Percentiles rank a stretch among this genome's conserved stretches.
Evolutionary conservation across 1,140 invertebrate genomes (phyloP).

Genomic region (Procambarus clarkii): DNA sequence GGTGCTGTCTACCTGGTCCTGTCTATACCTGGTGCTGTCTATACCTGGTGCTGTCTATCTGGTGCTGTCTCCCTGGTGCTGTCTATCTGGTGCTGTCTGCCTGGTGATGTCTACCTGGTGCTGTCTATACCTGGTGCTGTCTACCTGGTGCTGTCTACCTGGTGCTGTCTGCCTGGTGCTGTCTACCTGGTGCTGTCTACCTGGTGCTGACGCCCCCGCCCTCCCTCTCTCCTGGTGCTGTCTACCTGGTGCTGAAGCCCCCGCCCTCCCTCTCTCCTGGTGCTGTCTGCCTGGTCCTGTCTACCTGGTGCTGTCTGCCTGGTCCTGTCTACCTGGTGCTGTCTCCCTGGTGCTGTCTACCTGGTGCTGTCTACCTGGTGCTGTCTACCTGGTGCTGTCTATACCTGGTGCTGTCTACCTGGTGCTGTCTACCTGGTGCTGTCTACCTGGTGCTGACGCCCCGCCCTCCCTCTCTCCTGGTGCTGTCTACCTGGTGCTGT

Average conservation of each 20-base stretch:
- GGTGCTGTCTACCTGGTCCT: not conserved
- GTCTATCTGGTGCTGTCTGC: not conserved
- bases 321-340: not conserved
- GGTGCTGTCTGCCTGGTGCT: not conserved
- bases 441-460: too few species aligned
- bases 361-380: not conserved
- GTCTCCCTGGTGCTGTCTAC: not conserved
- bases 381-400: too few species aligned
- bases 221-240: not conserved
- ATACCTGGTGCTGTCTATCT: not conserved
- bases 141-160: not conserved
- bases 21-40: too few species aligned
- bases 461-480: too few species aligned
- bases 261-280: not conserved
- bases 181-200: too few species aligned
- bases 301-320: not conserved
- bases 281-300: not conserved
- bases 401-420: not conserved
- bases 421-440: not conserved
- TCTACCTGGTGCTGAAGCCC: not conserved
- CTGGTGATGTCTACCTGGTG: not conserved
- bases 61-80: not conserved
- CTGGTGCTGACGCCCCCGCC: not conserved
- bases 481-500: not conserved
- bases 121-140: not conserved